Conservation (phyloP, 2,797 vertebrate genomes). For the Chromis chromis region DNA sequence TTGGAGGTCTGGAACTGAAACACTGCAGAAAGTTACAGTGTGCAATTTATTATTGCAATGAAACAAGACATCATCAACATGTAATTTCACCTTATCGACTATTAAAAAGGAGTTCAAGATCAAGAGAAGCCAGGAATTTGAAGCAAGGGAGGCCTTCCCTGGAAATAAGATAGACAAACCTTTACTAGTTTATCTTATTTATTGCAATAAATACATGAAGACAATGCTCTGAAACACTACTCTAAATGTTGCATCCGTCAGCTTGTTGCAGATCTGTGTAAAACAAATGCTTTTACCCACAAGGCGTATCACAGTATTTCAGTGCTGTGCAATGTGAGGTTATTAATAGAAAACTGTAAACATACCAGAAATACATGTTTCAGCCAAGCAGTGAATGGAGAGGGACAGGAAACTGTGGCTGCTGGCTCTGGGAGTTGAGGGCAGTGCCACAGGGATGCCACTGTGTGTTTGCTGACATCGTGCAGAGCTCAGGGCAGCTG, state of each 20-base stretch:
- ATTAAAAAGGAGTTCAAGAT: too few relatives aligned
- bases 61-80: too few relatives aligned
- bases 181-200: too few relatives aligned
- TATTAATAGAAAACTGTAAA: slow-evolving; percentile 53
- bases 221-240: too few relatives aligned
- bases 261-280: neutral
- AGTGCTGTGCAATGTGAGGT: slow-evolving; percentile 28
- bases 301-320: slow-evolving; percentile 22
- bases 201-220: too few relatives aligned
- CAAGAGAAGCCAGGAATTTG: too few relatives aligned
- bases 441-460: slow-evolving; percentile 40
- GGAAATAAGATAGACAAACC: too few relatives aligned
- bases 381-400: slow-evolving; percentile 45
- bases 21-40: neutral
- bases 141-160: too few relatives aligned
- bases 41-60: too few relatives aligned
- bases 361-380: slow-evolving; percentile 48
- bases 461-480: slow-evolving; percentile 62
- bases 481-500: slow-evolving; percentile 74
- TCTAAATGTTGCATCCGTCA: neutral
- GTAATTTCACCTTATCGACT: too few relatives aligned
- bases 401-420: slow-evolving; percentile 43
- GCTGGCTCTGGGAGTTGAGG: slow-evolving; percentile 43
- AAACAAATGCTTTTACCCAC: slow-evolving; percentile 33
- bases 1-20: neutral